phyloP scores from a whole-genome alignment of 2,113 vertebrate genomes.

The Formicarius rufipectus region DNA sequence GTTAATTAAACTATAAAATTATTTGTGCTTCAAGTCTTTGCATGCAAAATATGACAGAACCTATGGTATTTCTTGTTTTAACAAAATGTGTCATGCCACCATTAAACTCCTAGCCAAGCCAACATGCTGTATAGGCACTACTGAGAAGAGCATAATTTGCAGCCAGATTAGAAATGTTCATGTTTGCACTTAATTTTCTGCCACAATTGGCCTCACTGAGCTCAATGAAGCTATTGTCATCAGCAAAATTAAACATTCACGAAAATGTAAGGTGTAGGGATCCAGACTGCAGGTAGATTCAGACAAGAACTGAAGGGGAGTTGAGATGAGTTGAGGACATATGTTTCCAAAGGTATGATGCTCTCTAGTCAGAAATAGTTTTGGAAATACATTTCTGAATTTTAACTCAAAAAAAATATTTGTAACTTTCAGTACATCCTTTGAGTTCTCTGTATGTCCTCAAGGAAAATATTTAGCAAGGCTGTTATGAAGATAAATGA shows the following conservation, averaged over 20 bases:
- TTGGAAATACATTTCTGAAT: neutral
- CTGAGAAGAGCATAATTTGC: neutral
- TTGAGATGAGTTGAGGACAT: neutral
- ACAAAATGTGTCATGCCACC: neutral
- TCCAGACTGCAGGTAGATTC: neutral
- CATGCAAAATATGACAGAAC: neutral
- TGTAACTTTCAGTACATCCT: neutral
- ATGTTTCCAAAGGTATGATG: neutral
- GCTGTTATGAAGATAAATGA: neutral
- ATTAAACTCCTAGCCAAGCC: neutral
- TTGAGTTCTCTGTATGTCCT: neutral
- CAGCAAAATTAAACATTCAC: neutral
- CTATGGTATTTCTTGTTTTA: neutral
- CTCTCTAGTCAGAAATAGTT: neutral
- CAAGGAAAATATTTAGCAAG: neutral
- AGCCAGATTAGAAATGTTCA: neutral
- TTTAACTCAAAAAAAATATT: neutral
- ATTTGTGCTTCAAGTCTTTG: neutral
- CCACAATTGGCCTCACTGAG: fast-evolving
- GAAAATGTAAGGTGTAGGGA: neutral
- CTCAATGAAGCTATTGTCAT: neutral
- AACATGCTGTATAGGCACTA: neutral
- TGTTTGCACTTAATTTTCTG: neutral
- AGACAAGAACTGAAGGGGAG: neutral
- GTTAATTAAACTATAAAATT: neutral